Evolutionary conservation across 2,797 vertebrate genomes (phyloP).

Genomic region (Lepilemur septentrionalis): DNA sequence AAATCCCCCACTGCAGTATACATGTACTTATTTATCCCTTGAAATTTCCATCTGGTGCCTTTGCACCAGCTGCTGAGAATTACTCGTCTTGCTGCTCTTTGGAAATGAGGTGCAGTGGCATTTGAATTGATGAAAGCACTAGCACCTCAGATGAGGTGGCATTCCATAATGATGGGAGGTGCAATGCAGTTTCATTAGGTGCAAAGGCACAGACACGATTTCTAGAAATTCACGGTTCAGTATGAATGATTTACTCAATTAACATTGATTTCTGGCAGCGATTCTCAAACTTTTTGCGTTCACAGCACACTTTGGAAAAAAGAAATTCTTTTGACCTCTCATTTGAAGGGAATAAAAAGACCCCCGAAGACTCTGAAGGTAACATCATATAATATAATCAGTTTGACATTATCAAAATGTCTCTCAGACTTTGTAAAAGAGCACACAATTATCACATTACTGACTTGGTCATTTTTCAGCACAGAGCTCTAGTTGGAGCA

Average conservation of each 20-base stretch:
- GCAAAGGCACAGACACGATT: background rate
- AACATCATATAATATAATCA: background rate
- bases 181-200: background rate
- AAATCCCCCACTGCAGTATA: constrained; percentile 12
- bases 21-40: constrained; percentile 53
- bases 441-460: background rate
- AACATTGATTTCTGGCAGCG: background rate
- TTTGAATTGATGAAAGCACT: background rate
- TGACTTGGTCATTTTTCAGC: background rate
- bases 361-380: background rate
- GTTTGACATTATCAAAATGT: constrained; percentile 21
- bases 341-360: constrained; percentile 30
- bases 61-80: background rate
- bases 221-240: background rate
- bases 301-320: background rate
- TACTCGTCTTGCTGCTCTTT: background rate
- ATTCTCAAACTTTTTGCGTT: constrained; percentile 16
- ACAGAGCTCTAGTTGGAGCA: background rate
- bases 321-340: background rate
- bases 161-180: background rate
- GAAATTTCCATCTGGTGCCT: constrained; percentile 59
- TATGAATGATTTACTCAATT: background rate
- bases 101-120: background rate
- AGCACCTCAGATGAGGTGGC: background rate
- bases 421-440: background rate